These are phyloP conservation scores for Siderastrea siderea DNA, from an alignment of 92 coral and sea anemone genomes.

Conservation along the genomic window DNA sequence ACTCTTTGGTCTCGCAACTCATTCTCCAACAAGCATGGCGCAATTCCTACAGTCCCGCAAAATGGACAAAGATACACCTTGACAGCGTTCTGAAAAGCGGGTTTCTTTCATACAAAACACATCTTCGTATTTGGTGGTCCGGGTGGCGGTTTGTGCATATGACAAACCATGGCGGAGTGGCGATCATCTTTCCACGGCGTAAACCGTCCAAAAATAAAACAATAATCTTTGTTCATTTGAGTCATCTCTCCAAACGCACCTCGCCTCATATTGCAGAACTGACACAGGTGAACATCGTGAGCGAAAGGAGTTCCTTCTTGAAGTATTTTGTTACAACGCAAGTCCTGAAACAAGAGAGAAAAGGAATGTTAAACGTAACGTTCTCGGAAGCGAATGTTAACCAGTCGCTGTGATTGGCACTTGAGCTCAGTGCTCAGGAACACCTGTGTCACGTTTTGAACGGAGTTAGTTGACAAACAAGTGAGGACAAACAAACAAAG, in stretches of 20 bases:
- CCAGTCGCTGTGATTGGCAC: neutral
- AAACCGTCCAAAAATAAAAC: conserved; percentile 77
- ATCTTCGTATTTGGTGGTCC: conserved; percentile 76
- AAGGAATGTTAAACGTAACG: neutral
- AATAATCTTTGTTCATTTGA: conserved; percentile 66
- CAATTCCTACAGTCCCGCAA: conserved; percentile 59
- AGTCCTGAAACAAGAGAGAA: conserved; percentile 32
- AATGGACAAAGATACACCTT: conserved; percentile 74
- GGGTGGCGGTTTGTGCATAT: conserved; percentile 62
- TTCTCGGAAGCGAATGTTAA: neutral
- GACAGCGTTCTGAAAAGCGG: conserved; percentile 41
- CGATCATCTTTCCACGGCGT: conserved; percentile 67
- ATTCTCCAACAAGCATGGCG: conserved; percentile 54
- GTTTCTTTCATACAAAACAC: conserved; percentile 74
- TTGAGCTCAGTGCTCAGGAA: neutral
- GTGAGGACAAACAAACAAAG: too few species aligned
- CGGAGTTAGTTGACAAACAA: neutral
- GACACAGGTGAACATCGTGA: conserved; percentile 74
- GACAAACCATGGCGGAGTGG: conserved; percentile 70
- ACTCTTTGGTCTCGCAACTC: neutral
- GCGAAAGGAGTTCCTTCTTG: conserved; percentile 46
- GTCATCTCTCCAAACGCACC: conserved; percentile 70
- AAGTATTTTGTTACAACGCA: conserved; percentile 68
- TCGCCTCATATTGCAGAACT: conserved; percentile 75
- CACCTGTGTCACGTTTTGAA: neutral